Base-by-base conservation (phyloP, 2,888 invertebrate species). In the Coenonympha arcania region DNA sequence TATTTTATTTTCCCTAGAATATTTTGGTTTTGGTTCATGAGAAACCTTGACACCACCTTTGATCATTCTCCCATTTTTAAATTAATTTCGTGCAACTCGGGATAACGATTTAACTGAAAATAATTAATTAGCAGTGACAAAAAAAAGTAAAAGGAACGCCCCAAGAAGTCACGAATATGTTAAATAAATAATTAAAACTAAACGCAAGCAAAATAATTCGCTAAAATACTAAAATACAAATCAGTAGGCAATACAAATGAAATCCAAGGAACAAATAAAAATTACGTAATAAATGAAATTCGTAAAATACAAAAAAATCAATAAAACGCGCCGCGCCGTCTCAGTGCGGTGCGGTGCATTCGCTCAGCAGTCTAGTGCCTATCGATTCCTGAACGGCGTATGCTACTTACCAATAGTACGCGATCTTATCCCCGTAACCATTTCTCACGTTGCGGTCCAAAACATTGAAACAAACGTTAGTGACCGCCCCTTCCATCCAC, bases 401-500 rank as follows among this genome's bases (percentile, higher is more conserved):
- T 53, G 50, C 42, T 47, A 65, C 93, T 92, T 85, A 98, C 98
- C 98, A 99, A 76, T 95, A 96, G 83, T 92, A 98, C 15, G 98
- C 98, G 57, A 97, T 89, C 75, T 93, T 95, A 65, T 97, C 95
- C 20, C 96, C 98, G 56, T 92, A 84, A 11, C 97, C 97, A 62
- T 92, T 93, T 66, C 93, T 90, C 47, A 99, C 91, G 78, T 96
- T 95, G 57, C 95, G 90, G 81, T 99, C 99, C 62, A 99, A 86
- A 44, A 95, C 88, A 86, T 99, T 99, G 83, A 96, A 99, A 73
- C 95, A 95, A 57, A 99, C 91, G 78, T 99, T 99, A 31, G 98
- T 99, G 28, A 93, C 91, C 3, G 95, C 95, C 6, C 96, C 98
- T 66, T 95, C 93, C 92, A 99, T 91, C 95, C 97, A 99, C 79